Evolutionary conservation across 2,113 vertebrate genomes (phyloP).

Genomic region (Butastur rufipennis): DNA sequence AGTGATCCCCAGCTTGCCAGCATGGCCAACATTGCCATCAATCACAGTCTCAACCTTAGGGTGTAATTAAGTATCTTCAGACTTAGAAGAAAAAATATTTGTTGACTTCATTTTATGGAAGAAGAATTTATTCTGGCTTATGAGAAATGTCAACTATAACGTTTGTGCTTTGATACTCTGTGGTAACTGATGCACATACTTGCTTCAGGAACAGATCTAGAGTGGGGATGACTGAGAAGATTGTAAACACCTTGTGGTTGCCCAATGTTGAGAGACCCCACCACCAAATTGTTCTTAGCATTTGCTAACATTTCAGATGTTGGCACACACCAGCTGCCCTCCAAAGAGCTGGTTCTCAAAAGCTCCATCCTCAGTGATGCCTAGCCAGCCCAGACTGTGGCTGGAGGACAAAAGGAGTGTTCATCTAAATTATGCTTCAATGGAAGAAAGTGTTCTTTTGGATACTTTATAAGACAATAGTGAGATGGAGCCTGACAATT

Average conservation of each 20-base stretch:
- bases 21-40: background rate
- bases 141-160: background rate
- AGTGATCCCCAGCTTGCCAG: background rate
- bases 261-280: accelerated
- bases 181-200: background rate
- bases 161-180: background rate
- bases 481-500: background rate
- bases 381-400: background rate
- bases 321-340: background rate
- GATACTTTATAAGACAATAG: background rate
- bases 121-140: background rate
- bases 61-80: background rate
- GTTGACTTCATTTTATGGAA: background rate
- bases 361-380: background rate
- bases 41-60: background rate
- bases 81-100: background rate
- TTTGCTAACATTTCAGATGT: background rate
- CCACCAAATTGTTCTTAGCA: background rate
- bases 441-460: background rate
- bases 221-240: background rate
- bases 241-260: background rate
- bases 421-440: background rate
- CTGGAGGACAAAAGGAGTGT: background rate
- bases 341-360: background rate
- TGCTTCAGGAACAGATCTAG: background rate